These are phyloP conservation scores for Poecilia velifera DNA, from an alignment of 2,797 vertebrate species.

Conservation along the genomic window DNA sequence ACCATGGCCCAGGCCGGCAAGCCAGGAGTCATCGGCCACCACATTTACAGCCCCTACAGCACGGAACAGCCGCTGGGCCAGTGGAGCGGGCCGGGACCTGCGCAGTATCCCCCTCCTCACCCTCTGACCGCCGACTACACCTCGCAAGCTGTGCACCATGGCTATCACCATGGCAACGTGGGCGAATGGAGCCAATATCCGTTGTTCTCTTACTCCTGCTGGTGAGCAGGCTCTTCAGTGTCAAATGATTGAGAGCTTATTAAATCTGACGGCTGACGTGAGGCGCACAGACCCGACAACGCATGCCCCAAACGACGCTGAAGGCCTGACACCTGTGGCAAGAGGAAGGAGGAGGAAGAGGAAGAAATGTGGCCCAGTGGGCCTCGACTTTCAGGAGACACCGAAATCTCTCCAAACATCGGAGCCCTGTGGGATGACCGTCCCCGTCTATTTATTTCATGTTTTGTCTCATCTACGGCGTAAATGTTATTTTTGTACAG, in stretches of 20 bases:
- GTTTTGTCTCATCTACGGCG: slow-evolving; percentile 62
- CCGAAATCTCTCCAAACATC: slow-evolving; percentile 4
- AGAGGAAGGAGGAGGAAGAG: neutral
- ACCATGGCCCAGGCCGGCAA: slow-evolving; percentile 81
- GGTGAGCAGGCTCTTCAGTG: slow-evolving; percentile 76
- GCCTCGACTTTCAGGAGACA: slow-evolving; percentile 6
- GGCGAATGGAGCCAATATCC: slow-evolving; percentile 92
- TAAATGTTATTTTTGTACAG: slow-evolving; percentile 81
- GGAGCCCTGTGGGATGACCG: slow-evolving; percentile 24
- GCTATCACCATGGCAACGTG: slow-evolving; percentile 85
- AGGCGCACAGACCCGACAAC: slow-evolving; percentile 23
- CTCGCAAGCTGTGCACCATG: slow-evolving; percentile 82
- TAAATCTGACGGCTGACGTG: slow-evolving; percentile 1
- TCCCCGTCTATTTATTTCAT: slow-evolving; percentile 82
- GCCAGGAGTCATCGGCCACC: slow-evolving; percentile 79
- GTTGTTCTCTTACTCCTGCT: slow-evolving; percentile 91
- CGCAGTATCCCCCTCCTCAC: slow-evolving; percentile 84
- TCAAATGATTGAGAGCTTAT: slow-evolving; percentile 31
- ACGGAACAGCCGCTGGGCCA: slow-evolving; percentile 85
- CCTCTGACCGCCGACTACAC: slow-evolving; percentile 86
- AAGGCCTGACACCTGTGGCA: slow-evolving; percentile 18
- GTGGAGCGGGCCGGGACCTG: slow-evolving; percentile 82
- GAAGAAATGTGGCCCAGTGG: neutral
- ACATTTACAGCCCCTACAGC: slow-evolving; percentile 83
- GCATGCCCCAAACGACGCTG: slow-evolving; percentile 51